Conservation (phyloP, 2,113 vertebrate genomes). For the Tenrec ecaudatus region DNA sequence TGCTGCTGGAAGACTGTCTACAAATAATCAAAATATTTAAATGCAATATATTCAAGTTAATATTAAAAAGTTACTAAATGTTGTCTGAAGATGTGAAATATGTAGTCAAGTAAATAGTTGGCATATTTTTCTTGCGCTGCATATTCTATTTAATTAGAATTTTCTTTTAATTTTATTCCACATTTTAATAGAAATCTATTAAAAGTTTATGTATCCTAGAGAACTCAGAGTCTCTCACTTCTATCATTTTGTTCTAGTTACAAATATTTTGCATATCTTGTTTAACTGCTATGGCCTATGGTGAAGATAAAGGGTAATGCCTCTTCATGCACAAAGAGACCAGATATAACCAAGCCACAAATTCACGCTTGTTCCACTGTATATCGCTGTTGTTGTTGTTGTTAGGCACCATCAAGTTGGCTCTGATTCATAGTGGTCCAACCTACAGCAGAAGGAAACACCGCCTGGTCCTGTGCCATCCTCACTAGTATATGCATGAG, state of each 20-base stretch:
- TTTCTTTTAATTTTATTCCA: neutral
- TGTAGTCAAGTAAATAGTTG: slow-evolving; percentile 65
- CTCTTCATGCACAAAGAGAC: neutral
- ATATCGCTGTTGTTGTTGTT: too few species aligned
- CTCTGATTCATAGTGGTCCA: neutral
- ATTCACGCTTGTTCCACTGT: neutral
- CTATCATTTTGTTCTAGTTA: slow-evolving; percentile 34
- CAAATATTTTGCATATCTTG: neutral
- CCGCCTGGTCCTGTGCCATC: too few species aligned
- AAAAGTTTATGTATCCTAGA: slow-evolving; percentile 37
- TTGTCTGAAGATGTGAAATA: slow-evolving; percentile 43
- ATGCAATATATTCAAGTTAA: slow-evolving; percentile 63
- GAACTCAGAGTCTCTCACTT: neutral
- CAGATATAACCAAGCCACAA: neutral
- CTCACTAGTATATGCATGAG: too few species aligned
- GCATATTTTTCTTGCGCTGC: slow-evolving; percentile 51
- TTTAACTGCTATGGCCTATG: neutral
- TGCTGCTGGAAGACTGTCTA: slow-evolving; percentile 58
- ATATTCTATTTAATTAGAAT: slow-evolving; percentile 73
- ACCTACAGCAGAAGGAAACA: too few species aligned
- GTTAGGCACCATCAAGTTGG: too few species aligned
- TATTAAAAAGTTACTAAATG: slow-evolving; percentile 72
- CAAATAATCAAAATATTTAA: slow-evolving; percentile 74
- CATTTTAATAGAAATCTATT: slow-evolving; percentile 52
- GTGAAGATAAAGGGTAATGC: slow-evolving; percentile 31